phyloP scores from a whole-genome alignment of 2,113 vertebrate species.

The Prolemur simus region DNA sequence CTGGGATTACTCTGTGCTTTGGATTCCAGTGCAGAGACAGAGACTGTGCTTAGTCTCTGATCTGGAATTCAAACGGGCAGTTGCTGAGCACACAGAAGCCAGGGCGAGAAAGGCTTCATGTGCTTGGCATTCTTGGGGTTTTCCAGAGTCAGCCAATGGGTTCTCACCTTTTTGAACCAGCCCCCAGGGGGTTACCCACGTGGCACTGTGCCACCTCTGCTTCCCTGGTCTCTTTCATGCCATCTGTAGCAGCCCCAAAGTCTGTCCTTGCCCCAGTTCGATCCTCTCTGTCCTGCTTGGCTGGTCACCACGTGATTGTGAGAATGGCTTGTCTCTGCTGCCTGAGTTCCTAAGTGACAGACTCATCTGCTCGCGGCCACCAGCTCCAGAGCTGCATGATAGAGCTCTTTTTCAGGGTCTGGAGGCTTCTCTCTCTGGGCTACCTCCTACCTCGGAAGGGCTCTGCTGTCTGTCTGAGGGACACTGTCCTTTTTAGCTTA shows the following conservation, averaged over 20 bases:
- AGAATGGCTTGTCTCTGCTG: not conserved
- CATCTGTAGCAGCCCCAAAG: not conserved
- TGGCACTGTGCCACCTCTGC: accelerated
- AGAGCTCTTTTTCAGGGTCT: not conserved
- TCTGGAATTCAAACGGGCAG: not conserved
- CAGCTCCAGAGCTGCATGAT: not conserved
- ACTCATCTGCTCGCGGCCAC: not conserved
- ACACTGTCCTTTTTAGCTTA: not conserved
- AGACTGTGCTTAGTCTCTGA: not conserved
- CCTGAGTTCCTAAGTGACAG: not conserved
- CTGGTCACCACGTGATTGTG: not conserved
- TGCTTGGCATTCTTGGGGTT: not conserved
- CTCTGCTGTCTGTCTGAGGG: not conserved
- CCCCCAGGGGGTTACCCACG: not conserved
- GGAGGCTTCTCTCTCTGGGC: not conserved
- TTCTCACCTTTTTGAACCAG: not conserved
- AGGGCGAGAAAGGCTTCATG: not conserved
- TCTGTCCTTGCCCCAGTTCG: too few relatives aligned
- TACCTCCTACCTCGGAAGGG: not conserved
- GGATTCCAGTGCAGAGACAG: too few relatives aligned
- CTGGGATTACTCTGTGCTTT: not conserved
- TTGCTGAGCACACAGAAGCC: not conserved
- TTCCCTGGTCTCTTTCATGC: not conserved
- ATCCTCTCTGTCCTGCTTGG: not conserved
- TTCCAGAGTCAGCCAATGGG: not conserved